These are phyloP conservation scores for Hippocampus kuda DNA, from an alignment of 2,797 vertebrate genomes.

Conservation along the genomic window DNA sequence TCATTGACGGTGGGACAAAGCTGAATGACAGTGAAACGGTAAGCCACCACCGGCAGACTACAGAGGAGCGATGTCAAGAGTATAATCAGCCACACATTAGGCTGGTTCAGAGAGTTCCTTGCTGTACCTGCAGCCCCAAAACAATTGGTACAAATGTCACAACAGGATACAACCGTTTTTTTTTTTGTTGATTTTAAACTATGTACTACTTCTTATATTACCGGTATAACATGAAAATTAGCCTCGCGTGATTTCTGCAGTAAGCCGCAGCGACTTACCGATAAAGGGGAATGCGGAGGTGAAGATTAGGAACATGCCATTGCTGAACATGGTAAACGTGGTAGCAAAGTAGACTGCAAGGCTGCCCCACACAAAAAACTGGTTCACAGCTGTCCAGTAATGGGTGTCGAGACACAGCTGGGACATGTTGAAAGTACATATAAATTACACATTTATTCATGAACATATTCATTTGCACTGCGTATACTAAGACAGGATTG, in stretches of 20 bases:
- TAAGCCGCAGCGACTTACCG: constrained; percentile 65
- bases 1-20: constrained; percentile 73
- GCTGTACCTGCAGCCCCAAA: constrained; percentile 69
- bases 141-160: not conserved
- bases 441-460: not conserved
- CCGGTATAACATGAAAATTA: not conserved
- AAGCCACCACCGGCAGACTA: constrained; percentile 71
- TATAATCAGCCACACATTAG: constrained; percentile 80
- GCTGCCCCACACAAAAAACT: constrained; percentile 90
- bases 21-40: constrained; percentile 71
- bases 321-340: constrained; percentile 86
- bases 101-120: constrained; percentile 79
- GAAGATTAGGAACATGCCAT: constrained; percentile 83
- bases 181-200: not conserved
- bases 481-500: not conserved
- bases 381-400: constrained; percentile 89
- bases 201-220: not conserved
- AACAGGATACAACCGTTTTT: not conserved
- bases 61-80: constrained; percentile 78
- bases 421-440: constrained; percentile 1
- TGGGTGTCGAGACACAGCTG: constrained; percentile 82
- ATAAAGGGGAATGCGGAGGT: constrained; percentile 79
- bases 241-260: not conserved
- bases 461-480: not conserved
- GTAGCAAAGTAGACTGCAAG: constrained; percentile 83